phyloP scores from a whole-genome alignment of 2,113 vertebrate genomes.

The Solenodon paradoxus region DNA sequence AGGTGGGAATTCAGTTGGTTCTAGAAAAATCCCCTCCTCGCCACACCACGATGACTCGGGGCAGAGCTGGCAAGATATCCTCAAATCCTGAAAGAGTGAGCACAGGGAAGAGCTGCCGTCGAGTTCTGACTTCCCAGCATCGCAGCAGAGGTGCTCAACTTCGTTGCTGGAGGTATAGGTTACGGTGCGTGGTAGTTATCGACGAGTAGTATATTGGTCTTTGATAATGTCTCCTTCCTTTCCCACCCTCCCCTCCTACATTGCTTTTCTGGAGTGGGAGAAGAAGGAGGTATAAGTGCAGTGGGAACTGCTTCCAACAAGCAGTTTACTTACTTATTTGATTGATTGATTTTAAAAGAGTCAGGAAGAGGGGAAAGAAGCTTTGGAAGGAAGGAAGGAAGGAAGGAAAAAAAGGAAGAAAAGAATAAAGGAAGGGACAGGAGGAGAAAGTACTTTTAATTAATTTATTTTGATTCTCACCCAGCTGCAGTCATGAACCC shows the following conservation, averaged over 20 bases:
- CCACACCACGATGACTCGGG: not conserved
- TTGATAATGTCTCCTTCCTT: not conserved
- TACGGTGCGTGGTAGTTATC: not conserved
- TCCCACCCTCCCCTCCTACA: not conserved
- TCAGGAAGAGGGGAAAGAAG: too few species aligned
- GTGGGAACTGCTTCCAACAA: not conserved
- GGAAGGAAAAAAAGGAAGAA: too few species aligned
- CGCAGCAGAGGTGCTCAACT: not conserved
- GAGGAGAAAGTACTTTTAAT: too few species aligned
- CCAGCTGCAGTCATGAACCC: too few species aligned
- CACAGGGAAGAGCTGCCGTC: not conserved
- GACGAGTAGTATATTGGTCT: not conserved
- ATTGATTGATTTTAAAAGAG: too few species aligned
- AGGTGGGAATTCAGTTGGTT: not conserved
- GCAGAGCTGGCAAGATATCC: not conserved
- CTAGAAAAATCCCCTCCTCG: not conserved
- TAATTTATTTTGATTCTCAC: too few species aligned
- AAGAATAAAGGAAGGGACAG: too few species aligned
- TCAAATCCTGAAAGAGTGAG: not conserved
- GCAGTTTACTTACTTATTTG: too few species aligned
- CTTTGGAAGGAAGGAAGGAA: too few species aligned
- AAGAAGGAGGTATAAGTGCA: not conserved
- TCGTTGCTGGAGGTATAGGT: not conserved
- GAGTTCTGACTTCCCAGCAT: not conserved
- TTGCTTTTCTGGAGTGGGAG: not conserved